Base-by-base conservation (phyloP, 2,888 invertebrate genomes). In the Acronicta aceris region DNA sequence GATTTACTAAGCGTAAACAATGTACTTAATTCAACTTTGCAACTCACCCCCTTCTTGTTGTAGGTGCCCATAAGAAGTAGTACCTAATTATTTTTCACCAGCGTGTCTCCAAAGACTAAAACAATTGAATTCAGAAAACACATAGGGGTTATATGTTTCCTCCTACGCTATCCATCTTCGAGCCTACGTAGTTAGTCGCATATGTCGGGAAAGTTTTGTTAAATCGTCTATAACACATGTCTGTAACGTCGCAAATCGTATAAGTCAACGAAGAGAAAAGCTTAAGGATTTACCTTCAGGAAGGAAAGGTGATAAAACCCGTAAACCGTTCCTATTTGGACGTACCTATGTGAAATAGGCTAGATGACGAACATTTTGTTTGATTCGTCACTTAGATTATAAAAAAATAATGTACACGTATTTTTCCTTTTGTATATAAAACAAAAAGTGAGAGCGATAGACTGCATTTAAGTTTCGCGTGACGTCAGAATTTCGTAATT, bases 171-270 rank as follows among this genome's bases (percentile, higher is more conserved):
- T 42, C 15, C 12, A 49, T 49, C 30, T 49, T 38, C 27, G 36
- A 55, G 42, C 36, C 12, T 33, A 41, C 9, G 7, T 16, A 47
- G 30, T 41, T 41, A 46, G 15, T 30, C 33, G 30, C 43, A 53
- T 47, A 5, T 43, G 60, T 55, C 10, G 36, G 9, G 6, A 8
- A 49, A 55, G 57, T 61, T 65, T 47, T 59, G 50, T 56, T 65
- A 71, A 71, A 65, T 68, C 68, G 16, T 21, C 45, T 42, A 42
- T 58, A 53, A 55, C 60, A 63, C 51, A 68, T 67, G 67, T 52
- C 33, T 45, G 36, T 58, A 27, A 55, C 21, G 51, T 30, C 51
- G 15, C 40, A 51, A 71, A 64, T 63, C 67, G 38, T 58, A 17
- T 62, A 49, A 67, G 59, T 55, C 63, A 67, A 62, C 59, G 42